Evolutionary conservation across 35 echinoderm and acorn worm genomes (phyloP).

Genomic region (Apostichopus parvimensis): DNA sequence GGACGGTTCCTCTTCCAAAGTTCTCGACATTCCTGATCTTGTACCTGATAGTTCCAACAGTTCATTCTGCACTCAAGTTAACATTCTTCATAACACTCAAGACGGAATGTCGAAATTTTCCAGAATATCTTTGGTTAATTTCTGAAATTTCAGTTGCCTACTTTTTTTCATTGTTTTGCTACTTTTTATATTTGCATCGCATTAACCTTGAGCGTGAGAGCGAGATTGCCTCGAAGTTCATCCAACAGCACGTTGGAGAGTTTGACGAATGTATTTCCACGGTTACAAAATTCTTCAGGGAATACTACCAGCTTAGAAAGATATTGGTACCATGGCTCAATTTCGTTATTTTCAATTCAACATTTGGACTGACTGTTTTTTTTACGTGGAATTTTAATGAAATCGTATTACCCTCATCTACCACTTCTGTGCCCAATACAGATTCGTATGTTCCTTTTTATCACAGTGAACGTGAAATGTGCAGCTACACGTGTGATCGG

Average conservation of each 20-base stretch:
- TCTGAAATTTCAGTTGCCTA: neutral
- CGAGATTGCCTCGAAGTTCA: neutral
- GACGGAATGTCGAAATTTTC: neutral
- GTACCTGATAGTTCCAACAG: neutral
- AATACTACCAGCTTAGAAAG: constrained; percentile 13
- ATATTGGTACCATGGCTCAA: constrained; percentile 1
- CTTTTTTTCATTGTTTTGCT: constrained; percentile 27
- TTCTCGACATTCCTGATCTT: neutral
- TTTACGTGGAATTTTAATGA: constrained; percentile 33
- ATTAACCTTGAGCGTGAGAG: neutral
- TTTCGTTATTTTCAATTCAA: constrained; percentile 9
- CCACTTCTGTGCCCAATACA: neutral
- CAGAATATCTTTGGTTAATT: neutral
- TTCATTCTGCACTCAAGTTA: neutral
- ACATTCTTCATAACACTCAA: neutral
- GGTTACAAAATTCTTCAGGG: neutral
- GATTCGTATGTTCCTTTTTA: neutral
- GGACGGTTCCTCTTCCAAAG: neutral
- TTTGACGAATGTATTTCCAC: neutral
- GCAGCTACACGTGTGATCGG: constrained; percentile 7
- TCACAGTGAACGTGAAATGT: neutral
- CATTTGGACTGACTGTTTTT: constrained; percentile 32
- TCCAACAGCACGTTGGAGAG: neutral
- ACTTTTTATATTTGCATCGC: neutral
- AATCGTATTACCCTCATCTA: neutral